These are phyloP conservation scores for Galagoides demidoff DNA, from an alignment of 2,797 vertebrate species.

Conservation along the genomic window DNA sequence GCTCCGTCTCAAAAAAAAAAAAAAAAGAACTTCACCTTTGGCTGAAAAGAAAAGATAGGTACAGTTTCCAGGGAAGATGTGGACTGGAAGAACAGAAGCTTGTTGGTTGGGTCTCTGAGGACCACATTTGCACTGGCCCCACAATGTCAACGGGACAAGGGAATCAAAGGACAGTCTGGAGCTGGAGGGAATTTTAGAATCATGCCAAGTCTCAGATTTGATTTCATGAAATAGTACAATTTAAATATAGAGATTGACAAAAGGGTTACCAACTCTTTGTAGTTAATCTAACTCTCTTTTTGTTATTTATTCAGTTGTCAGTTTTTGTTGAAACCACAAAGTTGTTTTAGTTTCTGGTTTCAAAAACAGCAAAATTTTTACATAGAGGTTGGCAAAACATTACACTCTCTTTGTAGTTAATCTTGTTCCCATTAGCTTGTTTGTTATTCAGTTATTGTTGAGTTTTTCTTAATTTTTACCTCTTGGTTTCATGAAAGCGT, in stretches of 20 bases:
- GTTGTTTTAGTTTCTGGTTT: not conserved
- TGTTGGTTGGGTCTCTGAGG: not conserved
- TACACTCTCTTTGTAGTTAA: not conserved
- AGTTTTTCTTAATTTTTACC: not conserved
- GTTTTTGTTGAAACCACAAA: not conserved
- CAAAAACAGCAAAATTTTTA: not conserved
- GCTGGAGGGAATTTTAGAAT: not conserved
- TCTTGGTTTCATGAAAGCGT: not conserved
- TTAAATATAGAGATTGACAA: not conserved
- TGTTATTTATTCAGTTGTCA: not conserved
- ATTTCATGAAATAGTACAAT: not conserved
- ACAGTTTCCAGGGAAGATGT: not conserved
- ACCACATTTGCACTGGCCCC: rapidly evolving
- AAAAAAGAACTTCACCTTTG: not conserved
- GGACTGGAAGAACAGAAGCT: not conserved
- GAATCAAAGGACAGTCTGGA: not conserved
- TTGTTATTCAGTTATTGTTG: not conserved
- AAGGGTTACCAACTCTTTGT: not conserved
- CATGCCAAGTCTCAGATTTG: not conserved
- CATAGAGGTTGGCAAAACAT: not conserved
- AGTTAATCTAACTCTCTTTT: not conserved
- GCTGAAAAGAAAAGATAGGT: not conserved
- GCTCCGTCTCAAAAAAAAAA: too few relatives aligned
- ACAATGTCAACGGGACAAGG: not conserved
- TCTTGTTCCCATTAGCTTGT: not conserved